Evolutionary conservation across 2,888 invertebrate genomes (phyloP), one percentile per base, ranked within the genome.

Genomic region (Cantharis lateralis): DNA sequence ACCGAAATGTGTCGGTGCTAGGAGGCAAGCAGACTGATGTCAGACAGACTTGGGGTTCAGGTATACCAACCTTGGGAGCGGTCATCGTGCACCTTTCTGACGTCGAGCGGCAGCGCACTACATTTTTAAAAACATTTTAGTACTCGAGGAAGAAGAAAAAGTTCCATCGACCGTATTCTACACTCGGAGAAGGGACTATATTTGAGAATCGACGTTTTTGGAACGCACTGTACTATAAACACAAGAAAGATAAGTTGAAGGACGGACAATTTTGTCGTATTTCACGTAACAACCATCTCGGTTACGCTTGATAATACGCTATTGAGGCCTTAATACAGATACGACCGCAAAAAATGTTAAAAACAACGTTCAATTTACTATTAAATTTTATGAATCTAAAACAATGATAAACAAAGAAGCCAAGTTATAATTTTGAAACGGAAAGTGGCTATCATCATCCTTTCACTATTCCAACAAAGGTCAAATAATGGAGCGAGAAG

Each of bases 401-500:
- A 66, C 64, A 16, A 66, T n/a, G 64, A 20, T 66, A 66, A 66
- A 66, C 64, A 66, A 66, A 66, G 64, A 66, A 66, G 64, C 64
- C 18, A 9, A 48, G 48, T 63, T 20, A 48, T 20, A 72, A 74
- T 78, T 78, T 78, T 72, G 75, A 79, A 79, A 80, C 75, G 68
- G 81, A 81, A 80, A 81, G 79, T 80, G 79, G 78, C 79, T 80
- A 81, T 78, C 81, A 79, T 78, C 76, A 71, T 78, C 78, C 81
- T 81, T 81, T 81, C 81, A 79, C 78, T 78, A 71, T 72, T 68
- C 78, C 81, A 79, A 78, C 79, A 85, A 84, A 85, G 85, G 85
- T 85, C 85, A 85, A 84, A 85, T 85, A 82, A 82, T 84, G 78
- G 84, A 85, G 83, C 84, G 84, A 84, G 85, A 85, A 85, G 86